phyloP scores from a whole-genome alignment of 2,888 invertebrate species.

The Ptychoptera contaminata region DNA sequence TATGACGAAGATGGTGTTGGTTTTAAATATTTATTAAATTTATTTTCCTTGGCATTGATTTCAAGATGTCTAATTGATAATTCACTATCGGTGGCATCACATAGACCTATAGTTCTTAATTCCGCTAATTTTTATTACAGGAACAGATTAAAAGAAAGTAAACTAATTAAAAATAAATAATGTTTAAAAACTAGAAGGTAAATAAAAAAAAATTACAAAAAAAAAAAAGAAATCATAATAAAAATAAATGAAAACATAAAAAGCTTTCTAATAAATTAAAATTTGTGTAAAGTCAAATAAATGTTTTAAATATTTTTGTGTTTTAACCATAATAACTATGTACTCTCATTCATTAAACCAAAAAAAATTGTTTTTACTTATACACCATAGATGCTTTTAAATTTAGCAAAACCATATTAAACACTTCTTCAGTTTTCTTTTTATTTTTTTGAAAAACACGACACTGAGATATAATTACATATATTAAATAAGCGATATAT shows the following conservation, averaged over 20 bases:
- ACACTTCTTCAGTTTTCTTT: too few relatives aligned
- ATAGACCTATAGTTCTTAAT: slow-evolving; percentile 20
- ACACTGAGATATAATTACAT: too few relatives aligned
- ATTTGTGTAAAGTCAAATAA: background rate
- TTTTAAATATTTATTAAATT: slow-evolving; percentile 1
- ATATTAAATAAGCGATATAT: too few relatives aligned
- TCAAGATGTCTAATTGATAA: slow-evolving; percentile 13
- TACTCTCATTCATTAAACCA: background rate
- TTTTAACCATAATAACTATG: background rate
- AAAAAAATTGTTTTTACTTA: too few relatives aligned
- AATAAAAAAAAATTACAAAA: slow-evolving; percentile 1
- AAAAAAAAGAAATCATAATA: background rate
- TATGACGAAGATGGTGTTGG: background rate
- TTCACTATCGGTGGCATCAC: slow-evolving; percentile 17
- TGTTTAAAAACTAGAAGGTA: background rate
- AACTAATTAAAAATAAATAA: background rate
- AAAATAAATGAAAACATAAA: background rate
- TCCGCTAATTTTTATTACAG: slow-evolving; percentile 17
- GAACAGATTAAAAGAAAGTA: background rate
- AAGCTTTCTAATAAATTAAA: background rate
- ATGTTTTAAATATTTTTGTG: background rate
- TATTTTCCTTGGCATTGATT: slow-evolving; percentile 4
- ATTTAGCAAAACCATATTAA: too few relatives aligned
- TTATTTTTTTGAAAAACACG: too few relatives aligned
- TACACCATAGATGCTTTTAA: too few relatives aligned